Evolutionary conservation across 2,888 invertebrate genomes (phyloP), one percentile per base, ranked within the genome.

Genomic region (Agrochola lychnidis): DNA sequence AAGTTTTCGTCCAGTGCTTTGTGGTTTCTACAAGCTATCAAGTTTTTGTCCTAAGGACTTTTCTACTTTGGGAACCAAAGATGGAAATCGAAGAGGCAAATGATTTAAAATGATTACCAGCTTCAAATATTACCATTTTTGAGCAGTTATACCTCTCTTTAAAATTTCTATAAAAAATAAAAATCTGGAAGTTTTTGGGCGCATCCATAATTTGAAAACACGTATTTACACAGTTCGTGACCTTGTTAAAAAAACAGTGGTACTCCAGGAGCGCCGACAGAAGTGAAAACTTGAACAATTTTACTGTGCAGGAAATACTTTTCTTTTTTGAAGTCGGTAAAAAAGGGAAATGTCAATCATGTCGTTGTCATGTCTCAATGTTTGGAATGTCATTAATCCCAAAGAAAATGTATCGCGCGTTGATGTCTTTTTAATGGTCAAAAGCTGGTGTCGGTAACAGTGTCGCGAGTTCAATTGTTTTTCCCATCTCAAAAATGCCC

Each of bases 21-120:
- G 19, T 19, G 7, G 2, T 22, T 7, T 30, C 19, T 25, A 19
- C 14, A 66, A 4, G 5, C 25, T 48, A 14, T 2, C 4, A 68
- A 25, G 22, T 25, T 53, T 3, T 14, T 25, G 0, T 9, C 16
- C 12, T 19, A 16, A 19, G 12, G 1, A 36, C 3, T 36, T 12
- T 0, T 30, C 1, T 22, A 25, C 16, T 42, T 42, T 22, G 19
- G 2, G 16, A 10, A 53, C 0, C 2, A 51, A 74, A 45, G 51
- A 42, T 9, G 10, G 76, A 75, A 10, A 76, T 76, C 1, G 76
- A 45, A 45, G 62, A 76, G 76, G 75, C 36, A 56, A 63, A 45
- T 36, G 4, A 14, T 7, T 30, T 40, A 6, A 36, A 48, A n/a
- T 6, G 9, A 40, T 40, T 62, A 40, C 22, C 14, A 22, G 22